phyloP scores from a whole-genome alignment of 2,797 vertebrate genomes.

The Coracias cyanogaster region DNA sequence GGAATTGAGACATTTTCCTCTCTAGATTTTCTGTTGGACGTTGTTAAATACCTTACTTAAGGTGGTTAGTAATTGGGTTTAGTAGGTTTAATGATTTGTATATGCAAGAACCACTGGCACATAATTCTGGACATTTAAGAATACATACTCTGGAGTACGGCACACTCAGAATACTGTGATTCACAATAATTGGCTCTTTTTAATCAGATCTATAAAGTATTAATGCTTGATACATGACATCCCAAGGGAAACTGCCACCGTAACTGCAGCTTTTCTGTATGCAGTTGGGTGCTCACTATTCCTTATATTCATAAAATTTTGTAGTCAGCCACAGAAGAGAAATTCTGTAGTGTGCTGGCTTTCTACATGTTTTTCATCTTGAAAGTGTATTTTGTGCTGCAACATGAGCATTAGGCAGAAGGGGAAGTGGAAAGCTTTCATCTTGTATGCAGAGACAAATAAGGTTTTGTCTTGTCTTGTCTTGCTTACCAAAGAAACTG shows the following conservation, averaged over 20 bases:
- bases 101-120: neutral
- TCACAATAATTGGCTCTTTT: neutral
- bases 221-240: neutral
- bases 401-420: neutral
- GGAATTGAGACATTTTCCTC: neutral
- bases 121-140: neutral
- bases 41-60: neutral
- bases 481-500: neutral
- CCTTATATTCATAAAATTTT: neutral
- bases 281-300: fast-evolving
- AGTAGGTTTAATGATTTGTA: neutral
- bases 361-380: neutral
- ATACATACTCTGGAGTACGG: neutral
- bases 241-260: neutral
- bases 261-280: neutral
- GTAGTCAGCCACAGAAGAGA: neutral
- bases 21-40: neutral
- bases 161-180: neutral
- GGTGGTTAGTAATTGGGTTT: neutral
- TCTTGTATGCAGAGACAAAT: neutral
- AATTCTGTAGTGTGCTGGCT: neutral
- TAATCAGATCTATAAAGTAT: neutral
- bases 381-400: neutral
- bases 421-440: neutral
- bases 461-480: neutral